Evolutionary conservation across 2,888 invertebrate genomes (phyloP).

Genomic region (Macrosoma leucophasiata): DNA sequence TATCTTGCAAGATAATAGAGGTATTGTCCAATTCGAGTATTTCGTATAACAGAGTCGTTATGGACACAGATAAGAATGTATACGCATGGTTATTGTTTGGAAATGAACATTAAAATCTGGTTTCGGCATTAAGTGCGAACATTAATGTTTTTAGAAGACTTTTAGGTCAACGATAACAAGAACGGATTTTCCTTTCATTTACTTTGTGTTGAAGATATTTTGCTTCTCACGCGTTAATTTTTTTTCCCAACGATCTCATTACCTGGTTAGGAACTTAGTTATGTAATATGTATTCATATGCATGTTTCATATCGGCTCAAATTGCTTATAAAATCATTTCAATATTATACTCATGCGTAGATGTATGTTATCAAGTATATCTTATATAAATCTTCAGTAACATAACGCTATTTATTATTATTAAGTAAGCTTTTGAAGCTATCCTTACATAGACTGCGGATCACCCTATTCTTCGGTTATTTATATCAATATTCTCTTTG

Average conservation of each 20-base stretch:
- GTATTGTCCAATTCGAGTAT: too few relatives aligned
- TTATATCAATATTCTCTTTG: too few relatives aligned
- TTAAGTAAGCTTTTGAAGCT: too few relatives aligned
- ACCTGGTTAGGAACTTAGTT: too few relatives aligned
- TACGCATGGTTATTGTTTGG: constrained; percentile 31
- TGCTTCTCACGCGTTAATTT: constrained; percentile 3
- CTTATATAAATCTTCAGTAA: too few relatives aligned
- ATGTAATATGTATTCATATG: neutral
- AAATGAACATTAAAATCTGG: constrained; percentile 32
- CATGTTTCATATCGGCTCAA: neutral
- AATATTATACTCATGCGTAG: neutral
- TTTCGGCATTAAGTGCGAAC: constrained; percentile 23
- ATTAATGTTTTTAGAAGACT: constrained; percentile 26
- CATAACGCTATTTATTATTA: too few relatives aligned
- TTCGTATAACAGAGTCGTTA: constrained; percentile 28
- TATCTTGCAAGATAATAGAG: too few relatives aligned
- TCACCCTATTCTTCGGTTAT: too few relatives aligned
- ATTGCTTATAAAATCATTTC: neutral
- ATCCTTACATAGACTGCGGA: too few relatives aligned
- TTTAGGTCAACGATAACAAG: constrained; percentile 19
- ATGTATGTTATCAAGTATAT: neutral
- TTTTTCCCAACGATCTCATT: neutral
- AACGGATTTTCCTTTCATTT: constrained; percentile 8
- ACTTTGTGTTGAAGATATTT: constrained; percentile 4
- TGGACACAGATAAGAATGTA: constrained; percentile 29